Evolutionary conservation across 2,797 vertebrate species (phyloP).

Genomic region (Novumbra hubbsi): DNA sequence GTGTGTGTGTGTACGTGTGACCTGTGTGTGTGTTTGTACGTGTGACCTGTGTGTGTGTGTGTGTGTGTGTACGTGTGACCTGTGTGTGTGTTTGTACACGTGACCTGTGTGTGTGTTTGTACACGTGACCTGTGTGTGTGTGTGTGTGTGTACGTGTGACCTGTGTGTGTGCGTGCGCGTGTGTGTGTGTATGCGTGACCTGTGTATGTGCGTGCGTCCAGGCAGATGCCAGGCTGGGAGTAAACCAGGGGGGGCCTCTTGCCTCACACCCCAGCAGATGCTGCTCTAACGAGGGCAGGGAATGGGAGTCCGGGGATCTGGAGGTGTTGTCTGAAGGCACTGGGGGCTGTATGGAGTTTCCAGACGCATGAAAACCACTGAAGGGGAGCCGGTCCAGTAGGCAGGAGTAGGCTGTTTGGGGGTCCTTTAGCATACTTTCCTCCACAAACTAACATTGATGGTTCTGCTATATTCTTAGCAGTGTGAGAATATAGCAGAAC

Average conservation of each 20-base stretch:
- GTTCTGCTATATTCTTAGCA: too few relatives aligned
- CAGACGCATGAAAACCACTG: background rate
- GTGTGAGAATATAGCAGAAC: too few relatives aligned
- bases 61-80: slow-evolving; percentile 14
- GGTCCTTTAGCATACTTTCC: background rate
- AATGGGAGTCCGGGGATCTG: slow-evolving; percentile 30
- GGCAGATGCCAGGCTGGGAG: slow-evolving; percentile 58
- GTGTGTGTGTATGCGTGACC: slow-evolving; percentile 7
- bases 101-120: slow-evolving; percentile 9
- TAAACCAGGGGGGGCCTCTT: slow-evolving; percentile 29
- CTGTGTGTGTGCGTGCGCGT: background rate
- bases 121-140: slow-evolving; percentile 1
- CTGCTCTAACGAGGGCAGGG: slow-evolving; percentile 57
- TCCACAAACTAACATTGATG: too few relatives aligned
- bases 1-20: background rate
- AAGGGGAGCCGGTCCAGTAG: background rate
- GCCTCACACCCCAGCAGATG: slow-evolving; percentile 70
- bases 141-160: background rate
- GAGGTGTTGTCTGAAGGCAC: background rate
- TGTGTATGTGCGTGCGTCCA: slow-evolving; percentile 28
- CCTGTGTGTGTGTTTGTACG: background rate
- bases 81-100: slow-evolving; percentile 20
- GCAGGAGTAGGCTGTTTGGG: background rate
- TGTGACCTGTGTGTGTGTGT: slow-evolving; percentile 18
- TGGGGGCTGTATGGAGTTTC: background rate